Base-by-base conservation (phyloP, 1,140 invertebrate species). In the Paraescarpia echinospica region DNA sequence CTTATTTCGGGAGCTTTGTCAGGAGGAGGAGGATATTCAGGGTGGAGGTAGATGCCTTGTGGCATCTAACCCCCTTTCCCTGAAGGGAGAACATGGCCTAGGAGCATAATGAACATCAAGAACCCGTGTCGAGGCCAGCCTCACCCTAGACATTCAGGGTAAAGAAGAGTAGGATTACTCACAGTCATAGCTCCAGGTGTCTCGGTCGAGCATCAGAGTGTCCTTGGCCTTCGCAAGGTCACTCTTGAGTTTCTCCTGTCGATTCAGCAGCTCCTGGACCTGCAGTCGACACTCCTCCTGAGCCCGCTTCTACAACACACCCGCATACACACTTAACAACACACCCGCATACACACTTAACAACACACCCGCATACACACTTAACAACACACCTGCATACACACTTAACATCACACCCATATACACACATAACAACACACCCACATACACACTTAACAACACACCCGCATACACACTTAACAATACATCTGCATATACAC, bases 121-220 rank as follows among this genome's bases (percentile, higher is more conserved):
- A n/a, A n/a, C n/a, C n/a, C n/a, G n/a, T n/a, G n/a, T n/a, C n/a
- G n/a, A n/a, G n/a, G n/a, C n/a, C n/a, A n/a, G n/a, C n/a, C n/a
- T n/a, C n/a, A n/a, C n/a, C n/a, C n/a, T n/a, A n/a, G 92, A 93
- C 92, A 18, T 90, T 18, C n/a, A 93, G 92, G 6, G 51, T 14
- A 91, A 92, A 27, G 89, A 33, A 4, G 89, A 33, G n/a, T 93
- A 93, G 34, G 12, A 12, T 12, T 31, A 95, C 96, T 97, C 95
- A 97, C 97, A 96, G 94, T 97, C 97, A 95, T 96, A 97, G 94
- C 96, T 97, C 97, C 97, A 97, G 92, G 96, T 96, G 41, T 95
- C 94, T 89, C 96, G 95, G 89, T 97, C 96, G 93, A 97, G 96
- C 95, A 97, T 96, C 92, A 97, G 95, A 95, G 96, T 93, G 94